These are phyloP conservation scores for Eupithecia abbreviata DNA, from an alignment of 2,888 invertebrate genomes.

Conservation along the genomic window DNA sequence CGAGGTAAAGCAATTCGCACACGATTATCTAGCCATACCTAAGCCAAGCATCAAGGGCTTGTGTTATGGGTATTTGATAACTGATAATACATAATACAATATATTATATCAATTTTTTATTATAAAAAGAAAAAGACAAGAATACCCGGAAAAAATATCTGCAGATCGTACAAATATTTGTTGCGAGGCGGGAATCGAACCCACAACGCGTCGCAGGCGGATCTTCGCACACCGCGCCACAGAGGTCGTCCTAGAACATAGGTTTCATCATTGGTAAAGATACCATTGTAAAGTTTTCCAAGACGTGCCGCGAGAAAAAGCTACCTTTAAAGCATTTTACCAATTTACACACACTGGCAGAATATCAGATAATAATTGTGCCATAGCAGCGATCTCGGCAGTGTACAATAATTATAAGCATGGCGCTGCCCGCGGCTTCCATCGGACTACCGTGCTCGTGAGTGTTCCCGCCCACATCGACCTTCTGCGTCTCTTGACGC, in stretches of 20 bases:
- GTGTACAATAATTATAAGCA: slow-evolving; percentile 40
- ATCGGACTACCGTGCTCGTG: slow-evolving; percentile 51
- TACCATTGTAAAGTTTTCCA: not conserved
- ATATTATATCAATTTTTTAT: no score
- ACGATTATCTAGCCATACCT: no score
- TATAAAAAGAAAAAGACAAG: no score
- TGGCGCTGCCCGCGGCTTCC: slow-evolving; percentile 39
- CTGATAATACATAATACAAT: no score
- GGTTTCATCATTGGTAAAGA: not conserved
- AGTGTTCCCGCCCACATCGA: slow-evolving; percentile 50
- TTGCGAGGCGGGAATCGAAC: no score
- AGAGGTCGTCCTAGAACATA: not conserved
- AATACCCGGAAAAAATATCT: no score
- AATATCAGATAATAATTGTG: slow-evolving; percentile 27
- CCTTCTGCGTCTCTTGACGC: slow-evolving; percentile 46
- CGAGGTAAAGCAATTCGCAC: no score
- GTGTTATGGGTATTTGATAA: no score
- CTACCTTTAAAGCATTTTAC: not conserved
- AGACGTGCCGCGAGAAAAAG: not conserved
- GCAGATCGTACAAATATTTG: no score
- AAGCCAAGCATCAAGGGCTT: no score
- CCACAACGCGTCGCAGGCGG: no score
- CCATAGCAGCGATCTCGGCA: slow-evolving; percentile 22
- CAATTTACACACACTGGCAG: slow-evolving; percentile 14
- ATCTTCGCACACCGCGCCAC: no score